These are phyloP conservation scores for Nomada fucata DNA, from an alignment of 2,888 invertebrate genomes.

Conservation along the genomic window DNA sequence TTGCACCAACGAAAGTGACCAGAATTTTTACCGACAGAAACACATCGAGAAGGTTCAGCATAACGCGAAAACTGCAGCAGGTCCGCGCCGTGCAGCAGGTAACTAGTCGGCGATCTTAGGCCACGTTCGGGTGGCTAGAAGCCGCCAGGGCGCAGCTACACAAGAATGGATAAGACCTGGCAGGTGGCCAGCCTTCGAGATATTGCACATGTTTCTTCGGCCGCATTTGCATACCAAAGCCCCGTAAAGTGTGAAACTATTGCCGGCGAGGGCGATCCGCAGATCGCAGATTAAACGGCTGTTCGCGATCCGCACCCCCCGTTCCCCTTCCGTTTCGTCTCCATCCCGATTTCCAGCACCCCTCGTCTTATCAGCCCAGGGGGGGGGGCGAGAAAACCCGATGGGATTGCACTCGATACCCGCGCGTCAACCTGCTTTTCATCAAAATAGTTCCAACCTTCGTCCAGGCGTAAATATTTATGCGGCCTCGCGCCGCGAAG, in stretches of 20 bases:
- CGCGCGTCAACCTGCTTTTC: constrained; percentile 21
- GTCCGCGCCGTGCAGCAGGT: constrained; percentile 50
- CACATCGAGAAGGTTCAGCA: constrained; percentile 34
- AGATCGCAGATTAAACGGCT: constrained; percentile 74
- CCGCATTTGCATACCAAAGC: constrained; percentile 80
- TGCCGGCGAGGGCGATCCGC: constrained; percentile 75
- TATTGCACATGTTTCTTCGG: constrained; percentile 76
- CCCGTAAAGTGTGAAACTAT: constrained; percentile 82
- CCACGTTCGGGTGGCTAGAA: constrained; percentile 51
- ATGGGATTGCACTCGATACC: constrained; percentile 37
- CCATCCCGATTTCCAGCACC: constrained; percentile 9
- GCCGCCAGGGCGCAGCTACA: constrained; percentile 28
- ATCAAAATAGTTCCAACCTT: constrained; percentile 23
- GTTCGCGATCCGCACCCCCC: constrained; percentile 51
- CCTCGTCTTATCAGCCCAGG: constrained; percentile 16
- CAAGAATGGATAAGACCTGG: constrained; percentile 69
- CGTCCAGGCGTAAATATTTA: constrained; percentile 28
- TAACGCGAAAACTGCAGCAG: constrained; percentile 51
- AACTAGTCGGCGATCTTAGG: constrained; percentile 58
- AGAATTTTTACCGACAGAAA: neutral
- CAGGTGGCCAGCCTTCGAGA: constrained; percentile 74
- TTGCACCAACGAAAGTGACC: neutral
- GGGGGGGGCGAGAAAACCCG: constrained; percentile 9
- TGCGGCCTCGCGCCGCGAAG: neutral
- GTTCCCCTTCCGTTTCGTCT: neutral